Conservation (phyloP, 2,797 vertebrate species). For the Thamnophis elegans region DNA sequence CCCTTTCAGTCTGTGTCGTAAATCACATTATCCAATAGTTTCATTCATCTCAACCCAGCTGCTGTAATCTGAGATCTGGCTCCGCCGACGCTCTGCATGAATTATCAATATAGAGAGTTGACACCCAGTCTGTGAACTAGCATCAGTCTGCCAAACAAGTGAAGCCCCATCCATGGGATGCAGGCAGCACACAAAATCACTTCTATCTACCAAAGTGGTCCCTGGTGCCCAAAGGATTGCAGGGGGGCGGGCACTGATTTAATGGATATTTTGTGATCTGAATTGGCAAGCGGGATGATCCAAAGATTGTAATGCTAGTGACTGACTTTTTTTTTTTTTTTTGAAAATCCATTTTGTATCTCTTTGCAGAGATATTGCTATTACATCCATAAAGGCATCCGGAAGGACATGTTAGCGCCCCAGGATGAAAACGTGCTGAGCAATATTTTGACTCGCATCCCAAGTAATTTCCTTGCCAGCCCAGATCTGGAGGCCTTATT, state of each 20-base stretch:
- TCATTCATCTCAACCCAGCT: too few species aligned
- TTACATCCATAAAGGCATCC: slow-evolving; percentile 80
- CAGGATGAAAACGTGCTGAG: slow-evolving; percentile 73
- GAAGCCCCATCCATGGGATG: neutral
- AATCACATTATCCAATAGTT: too few species aligned
- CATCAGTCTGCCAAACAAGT: too few species aligned
- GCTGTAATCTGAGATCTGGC: too few species aligned
- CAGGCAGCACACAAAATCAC: too few species aligned
- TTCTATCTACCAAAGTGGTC: too few species aligned
- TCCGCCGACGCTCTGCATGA: too few species aligned
- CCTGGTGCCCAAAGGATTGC: too few species aligned
- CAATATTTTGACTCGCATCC: slow-evolving; percentile 73
- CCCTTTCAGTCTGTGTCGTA: too few species aligned
- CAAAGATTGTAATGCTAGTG: rapidly evolving
- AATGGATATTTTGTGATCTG: neutral
- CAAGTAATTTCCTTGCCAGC: slow-evolving; percentile 57
- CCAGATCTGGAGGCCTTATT: slow-evolving; percentile 60
- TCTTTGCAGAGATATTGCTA: slow-evolving; percentile 81
- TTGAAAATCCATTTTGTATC: neutral
- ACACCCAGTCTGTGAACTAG: too few species aligned
- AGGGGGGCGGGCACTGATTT: too few species aligned
- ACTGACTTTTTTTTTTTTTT: neutral
- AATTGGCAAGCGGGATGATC: neutral
- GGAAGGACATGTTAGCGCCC: slow-evolving; percentile 75
- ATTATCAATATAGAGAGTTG: too few species aligned